A percentile compares a stretch with the other conserved stretches of the same genome.
Evolutionary conservation across 2,888 invertebrate species (phyloP).

Genomic region (Erannis defoliaria): DNA sequence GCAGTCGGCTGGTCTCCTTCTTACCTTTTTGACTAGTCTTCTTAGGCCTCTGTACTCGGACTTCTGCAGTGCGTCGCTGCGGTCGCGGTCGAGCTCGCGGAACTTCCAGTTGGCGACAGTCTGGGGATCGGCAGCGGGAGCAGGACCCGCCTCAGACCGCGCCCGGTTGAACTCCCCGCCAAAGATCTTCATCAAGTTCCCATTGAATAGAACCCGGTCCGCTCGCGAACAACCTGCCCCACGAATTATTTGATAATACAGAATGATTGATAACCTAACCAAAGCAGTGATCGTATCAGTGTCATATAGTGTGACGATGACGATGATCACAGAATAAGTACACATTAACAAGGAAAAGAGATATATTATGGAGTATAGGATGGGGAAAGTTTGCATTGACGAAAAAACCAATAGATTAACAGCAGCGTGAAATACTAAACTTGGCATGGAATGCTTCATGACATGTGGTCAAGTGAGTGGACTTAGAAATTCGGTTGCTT

Average conservation of each 20-base stretch:
- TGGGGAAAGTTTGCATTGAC: no score
- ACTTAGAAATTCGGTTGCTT: no score
- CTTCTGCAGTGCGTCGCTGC: constrained; percentile 91
- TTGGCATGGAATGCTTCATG: no score
- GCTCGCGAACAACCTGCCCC: constrained; percentile 89
- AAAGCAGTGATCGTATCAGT: no score
- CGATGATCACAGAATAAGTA: no score
- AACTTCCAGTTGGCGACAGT: constrained; percentile 96
- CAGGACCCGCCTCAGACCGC: constrained; percentile 57
- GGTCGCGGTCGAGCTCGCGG: constrained; percentile 92
- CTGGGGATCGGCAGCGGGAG: constrained; percentile 71
- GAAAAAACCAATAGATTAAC: no score
- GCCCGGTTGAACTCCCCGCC: constrained; percentile 90
- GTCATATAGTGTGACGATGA: no score
- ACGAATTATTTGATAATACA: background rate
- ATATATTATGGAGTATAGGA: no score
- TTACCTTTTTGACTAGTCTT: constrained; percentile 92
- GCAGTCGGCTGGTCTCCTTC: background rate
- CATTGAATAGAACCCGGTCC: constrained; percentile 93
- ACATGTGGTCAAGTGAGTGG: no score
- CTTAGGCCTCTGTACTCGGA: constrained; percentile 94
- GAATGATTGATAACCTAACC: no score
- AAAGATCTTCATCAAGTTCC: constrained; percentile 94
- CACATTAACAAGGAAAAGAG: no score
- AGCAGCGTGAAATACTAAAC: no score